Conservation (phyloP, 2,113 vertebrate genomes). For the Clupea harengus region DNA sequence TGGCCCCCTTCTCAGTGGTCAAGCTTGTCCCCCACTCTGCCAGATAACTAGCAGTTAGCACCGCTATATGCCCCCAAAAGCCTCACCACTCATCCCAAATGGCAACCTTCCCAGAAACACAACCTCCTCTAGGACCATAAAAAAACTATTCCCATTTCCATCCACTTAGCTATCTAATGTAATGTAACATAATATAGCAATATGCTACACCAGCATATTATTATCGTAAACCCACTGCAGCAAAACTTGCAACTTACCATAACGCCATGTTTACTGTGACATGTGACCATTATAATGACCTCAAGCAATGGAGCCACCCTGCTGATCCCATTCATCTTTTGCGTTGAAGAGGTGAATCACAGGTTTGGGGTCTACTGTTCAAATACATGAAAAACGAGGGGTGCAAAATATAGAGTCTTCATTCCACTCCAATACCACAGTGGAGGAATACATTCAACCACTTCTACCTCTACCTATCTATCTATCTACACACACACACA, state of each 20-base stretch:
- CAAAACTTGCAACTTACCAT: not conserved
- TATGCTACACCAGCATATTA: not conserved
- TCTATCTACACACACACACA: not conserved
- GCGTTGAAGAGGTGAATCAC: not conserved
- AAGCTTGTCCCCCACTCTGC: not conserved
- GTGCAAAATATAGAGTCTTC: not conserved
- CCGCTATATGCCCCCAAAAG: conserved; percentile 6
- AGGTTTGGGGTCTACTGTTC: not conserved
- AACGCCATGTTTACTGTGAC: not conserved
- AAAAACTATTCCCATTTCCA: not conserved
- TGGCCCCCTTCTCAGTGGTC: not conserved
- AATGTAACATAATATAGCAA: not conserved
- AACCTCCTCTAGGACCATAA: conserved; percentile 7
- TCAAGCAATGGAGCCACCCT: not conserved
- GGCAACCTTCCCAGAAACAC: conserved; percentile 12
- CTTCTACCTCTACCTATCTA: not conserved
- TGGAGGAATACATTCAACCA: not conserved
- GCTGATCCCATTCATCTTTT: not conserved
- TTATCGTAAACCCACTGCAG: not conserved
- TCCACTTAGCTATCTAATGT: not conserved
- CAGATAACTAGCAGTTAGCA: conserved; percentile 7
- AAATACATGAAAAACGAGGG: not conserved
- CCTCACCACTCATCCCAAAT: not conserved
- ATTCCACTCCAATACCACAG: not conserved
- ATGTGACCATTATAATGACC: not conserved